Percentiles rank a stretch among this genome's conserved stretches.
Evolutionary conservation across 2,113 vertebrate genomes (phyloP).

Genomic region (Rhabdornis inornatus): DNA sequence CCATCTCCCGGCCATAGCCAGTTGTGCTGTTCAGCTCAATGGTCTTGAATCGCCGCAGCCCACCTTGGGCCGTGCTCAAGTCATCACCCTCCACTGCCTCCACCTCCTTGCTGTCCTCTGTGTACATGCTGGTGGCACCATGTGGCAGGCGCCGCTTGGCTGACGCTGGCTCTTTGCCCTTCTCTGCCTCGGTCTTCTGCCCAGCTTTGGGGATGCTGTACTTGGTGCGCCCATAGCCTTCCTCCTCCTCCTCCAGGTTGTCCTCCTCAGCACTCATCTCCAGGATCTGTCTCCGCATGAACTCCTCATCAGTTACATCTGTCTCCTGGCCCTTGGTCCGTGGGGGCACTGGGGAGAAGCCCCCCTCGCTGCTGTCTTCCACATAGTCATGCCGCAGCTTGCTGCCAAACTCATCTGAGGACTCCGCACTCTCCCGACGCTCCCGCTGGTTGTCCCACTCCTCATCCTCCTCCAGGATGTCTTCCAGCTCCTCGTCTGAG

Average conservation of each 20-base stretch:
- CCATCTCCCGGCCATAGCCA: constrained; percentile 86
- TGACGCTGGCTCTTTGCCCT: constrained; percentile 73
- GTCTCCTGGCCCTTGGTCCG: constrained; percentile 79
- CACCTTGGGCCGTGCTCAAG: constrained; percentile 85
- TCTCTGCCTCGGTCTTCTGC: constrained; percentile 80
- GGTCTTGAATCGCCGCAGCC: constrained; percentile 94
- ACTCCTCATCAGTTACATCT: constrained; percentile 89
- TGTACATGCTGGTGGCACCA: constrained; percentile 82
- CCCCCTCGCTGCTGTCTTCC: constrained; percentile 95
- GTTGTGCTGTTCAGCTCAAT: constrained; percentile 96
- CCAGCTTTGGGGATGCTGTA: constrained; percentile 74
- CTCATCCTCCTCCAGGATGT: constrained; percentile 91
- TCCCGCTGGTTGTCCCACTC: constrained; percentile 86
- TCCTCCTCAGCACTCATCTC: constrained; percentile 99
- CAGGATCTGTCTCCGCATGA: constrained; percentile 94
- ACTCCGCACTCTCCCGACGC: constrained; percentile 79
- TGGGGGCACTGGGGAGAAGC: constrained; percentile 86
- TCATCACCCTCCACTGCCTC: constrained; percentile 74
- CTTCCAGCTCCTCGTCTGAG: constrained; percentile 91
- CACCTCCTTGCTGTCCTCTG: constrained; percentile 79
- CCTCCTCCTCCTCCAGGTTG: constrained; percentile 84
- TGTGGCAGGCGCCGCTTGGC: constrained; percentile 83
- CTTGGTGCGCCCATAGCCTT: constrained; percentile 67
- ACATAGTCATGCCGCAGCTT: constrained; percentile 93
- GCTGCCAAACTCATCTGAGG: constrained; percentile 93